These are phyloP conservation scores for Petrosia ficiformis DNA, from an alignment of 37 sponge, comb jelly and placozoan species.

Conservation along the genomic window DNA sequence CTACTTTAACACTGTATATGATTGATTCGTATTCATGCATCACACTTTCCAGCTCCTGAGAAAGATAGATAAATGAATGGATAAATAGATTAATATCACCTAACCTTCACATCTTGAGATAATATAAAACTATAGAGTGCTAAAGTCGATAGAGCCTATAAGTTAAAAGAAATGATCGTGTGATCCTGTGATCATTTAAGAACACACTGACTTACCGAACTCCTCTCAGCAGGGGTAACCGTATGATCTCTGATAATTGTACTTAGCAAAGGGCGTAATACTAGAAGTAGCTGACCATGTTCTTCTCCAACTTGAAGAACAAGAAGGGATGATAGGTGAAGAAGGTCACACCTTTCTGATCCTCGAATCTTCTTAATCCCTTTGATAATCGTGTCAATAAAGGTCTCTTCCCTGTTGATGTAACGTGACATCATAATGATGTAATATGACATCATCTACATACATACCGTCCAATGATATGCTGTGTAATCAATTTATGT, in stretches of 20 bases:
- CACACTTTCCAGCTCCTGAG: conserved; percentile 23
- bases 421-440: too few species aligned
- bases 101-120: not conserved
- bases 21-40: conserved; percentile 33
- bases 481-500: conserved; percentile 24
- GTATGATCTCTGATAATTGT: conserved; percentile 46
- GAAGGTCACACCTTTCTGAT: conserved; percentile 29
- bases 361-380: conserved; percentile 51
- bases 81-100: not conserved
- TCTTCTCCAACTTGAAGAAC: conserved; percentile 66
- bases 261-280: conserved; percentile 27
- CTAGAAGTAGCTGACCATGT: conserved; percentile 7
- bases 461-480: conserved; percentile 53
- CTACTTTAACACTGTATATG: conserved; percentile 14
- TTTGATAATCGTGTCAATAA: conserved; percentile 45
- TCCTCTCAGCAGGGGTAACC: conserved; percentile 36
- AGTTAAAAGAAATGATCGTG: not conserved
- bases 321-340: conserved; percentile 38
- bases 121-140: not conserved
- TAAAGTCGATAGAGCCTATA: conserved; percentile 1
- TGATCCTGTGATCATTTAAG: conserved; percentile 5
- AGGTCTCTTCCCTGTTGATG: conserved; percentile 50
- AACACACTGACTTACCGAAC: conserved; percentile 46
- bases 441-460: too few species aligned
- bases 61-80: not conserved